These are phyloP conservation scores for Amblyjoppa fuscipennis DNA, from an alignment of 2,888 invertebrate species.

Conservation along the genomic window DNA sequence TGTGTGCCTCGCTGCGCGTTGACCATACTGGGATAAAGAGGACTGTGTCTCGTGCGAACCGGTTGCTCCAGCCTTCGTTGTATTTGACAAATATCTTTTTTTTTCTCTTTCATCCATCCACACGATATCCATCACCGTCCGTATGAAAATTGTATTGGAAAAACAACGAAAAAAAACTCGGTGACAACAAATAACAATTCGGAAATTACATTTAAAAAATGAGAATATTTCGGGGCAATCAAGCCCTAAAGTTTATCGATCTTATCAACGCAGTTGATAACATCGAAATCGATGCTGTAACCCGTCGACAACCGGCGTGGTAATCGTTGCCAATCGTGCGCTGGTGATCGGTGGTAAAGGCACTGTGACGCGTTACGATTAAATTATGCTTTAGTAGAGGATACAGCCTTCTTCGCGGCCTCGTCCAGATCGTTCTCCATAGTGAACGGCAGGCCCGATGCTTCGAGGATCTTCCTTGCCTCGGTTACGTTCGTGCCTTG, in stretches of 20 bases:
- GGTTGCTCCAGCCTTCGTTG: constrained; percentile 48
- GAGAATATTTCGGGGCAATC: constrained; percentile 29
- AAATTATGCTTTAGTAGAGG: constrained; percentile 71
- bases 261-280: background rate
- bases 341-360: background rate
- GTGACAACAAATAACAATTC: constrained; percentile 57
- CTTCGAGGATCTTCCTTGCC: constrained; percentile 93
- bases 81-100: constrained; percentile 31
- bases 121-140: constrained; percentile 1
- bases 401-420: constrained; percentile 95
- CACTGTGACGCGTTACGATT: background rate
- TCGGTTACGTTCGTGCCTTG: constrained; percentile 93
- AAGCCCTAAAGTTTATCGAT: background rate
- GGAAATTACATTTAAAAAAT: constrained; percentile 37
- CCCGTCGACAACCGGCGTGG: background rate
- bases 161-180: constrained; percentile 37
- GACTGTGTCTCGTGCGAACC: constrained; percentile 51
- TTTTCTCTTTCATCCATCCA: constrained; percentile 22
- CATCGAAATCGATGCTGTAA: background rate
- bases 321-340: background rate
- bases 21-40: constrained; percentile 69
- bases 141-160: constrained; percentile 43
- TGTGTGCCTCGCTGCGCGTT: constrained; percentile 47
- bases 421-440: constrained; percentile 95
- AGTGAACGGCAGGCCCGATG: constrained; percentile 93